Conservation (phyloP, 2,113 vertebrate genomes). For the Athene noctua region DNA sequence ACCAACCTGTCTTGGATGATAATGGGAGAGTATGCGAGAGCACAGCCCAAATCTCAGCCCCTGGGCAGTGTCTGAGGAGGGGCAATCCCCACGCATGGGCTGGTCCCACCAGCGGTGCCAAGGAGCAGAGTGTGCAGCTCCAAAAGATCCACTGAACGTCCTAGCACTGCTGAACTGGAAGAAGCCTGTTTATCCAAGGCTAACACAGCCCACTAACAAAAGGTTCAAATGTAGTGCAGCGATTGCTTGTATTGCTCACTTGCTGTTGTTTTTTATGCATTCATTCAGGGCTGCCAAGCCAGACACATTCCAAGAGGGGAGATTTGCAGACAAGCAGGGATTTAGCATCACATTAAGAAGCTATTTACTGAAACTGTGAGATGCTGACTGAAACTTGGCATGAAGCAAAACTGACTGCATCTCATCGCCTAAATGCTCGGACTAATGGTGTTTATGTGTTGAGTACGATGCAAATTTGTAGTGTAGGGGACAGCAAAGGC, state of each 20-base stretch:
- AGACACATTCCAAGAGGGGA: neutral
- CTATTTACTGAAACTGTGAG: conserved; percentile 22
- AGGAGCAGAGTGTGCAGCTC: neutral
- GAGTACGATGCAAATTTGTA: conserved; percentile 36
- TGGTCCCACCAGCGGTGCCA: neutral
- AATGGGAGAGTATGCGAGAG: fast-evolving
- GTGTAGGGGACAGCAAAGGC: neutral
- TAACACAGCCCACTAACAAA: neutral
- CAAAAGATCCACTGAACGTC: neutral
- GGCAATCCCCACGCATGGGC: neutral
- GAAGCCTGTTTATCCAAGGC: neutral
- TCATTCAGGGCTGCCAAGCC: neutral
- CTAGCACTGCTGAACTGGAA: neutral
- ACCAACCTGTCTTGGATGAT: neutral
- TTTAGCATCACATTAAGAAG: conserved; percentile 43
- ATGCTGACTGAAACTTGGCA: conserved; percentile 15
- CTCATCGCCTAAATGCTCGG: conserved; percentile 9
- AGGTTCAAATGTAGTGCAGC: neutral
- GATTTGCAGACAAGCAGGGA: conserved; percentile 10
- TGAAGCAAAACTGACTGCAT: conserved; percentile 20
- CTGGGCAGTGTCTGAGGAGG: neutral
- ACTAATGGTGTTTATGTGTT: conserved; percentile 28
- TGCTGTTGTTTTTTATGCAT: neutral
- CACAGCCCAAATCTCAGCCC: neutral
- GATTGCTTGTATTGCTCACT: fast-evolving